These are phyloP conservation scores for Lordiphosa stackelbergi DNA, from an alignment of 1,140 invertebrate species.

Conservation along the genomic window DNA sequence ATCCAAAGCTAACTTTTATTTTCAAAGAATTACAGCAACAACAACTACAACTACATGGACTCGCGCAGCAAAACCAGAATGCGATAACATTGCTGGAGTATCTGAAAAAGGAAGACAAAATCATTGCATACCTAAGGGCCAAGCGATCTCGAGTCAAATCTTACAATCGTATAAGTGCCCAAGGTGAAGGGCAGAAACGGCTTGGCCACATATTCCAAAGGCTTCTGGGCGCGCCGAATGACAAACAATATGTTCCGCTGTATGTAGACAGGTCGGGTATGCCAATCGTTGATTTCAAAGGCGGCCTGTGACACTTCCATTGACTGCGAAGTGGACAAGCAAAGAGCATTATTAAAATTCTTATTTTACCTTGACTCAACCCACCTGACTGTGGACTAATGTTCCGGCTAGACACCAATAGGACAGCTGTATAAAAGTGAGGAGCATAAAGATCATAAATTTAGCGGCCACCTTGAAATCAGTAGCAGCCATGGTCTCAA, in stretches of 20 bases:
- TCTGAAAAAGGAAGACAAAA: conserved; percentile 18
- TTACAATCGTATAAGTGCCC: conserved; percentile 57
- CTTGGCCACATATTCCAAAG: conserved; percentile 42
- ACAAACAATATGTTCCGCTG: conserved; percentile 55
- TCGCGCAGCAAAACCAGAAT: conserved; percentile 43
- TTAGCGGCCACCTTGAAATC: conserved; percentile 54
- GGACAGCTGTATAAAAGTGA: conserved; percentile 53
- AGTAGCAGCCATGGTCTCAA: conserved; percentile 51
- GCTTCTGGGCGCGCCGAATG: conserved; percentile 51
- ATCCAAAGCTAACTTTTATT: conserved; percentile 39
- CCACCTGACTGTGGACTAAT: conserved; percentile 45
- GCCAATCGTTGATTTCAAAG: conserved; percentile 52
- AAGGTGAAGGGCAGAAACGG: conserved; percentile 55
- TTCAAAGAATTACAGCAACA: conserved; percentile 7
- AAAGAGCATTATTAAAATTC: not conserved
- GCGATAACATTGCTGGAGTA: conserved; percentile 53
- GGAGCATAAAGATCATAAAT: conserved; percentile 48
- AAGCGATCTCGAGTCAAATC: not conserved
- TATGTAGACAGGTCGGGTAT: conserved; percentile 35
- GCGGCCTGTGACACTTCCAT: conserved; percentile 54
- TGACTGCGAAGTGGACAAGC: conserved; percentile 26
- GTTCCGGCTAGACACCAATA: conserved; percentile 56
- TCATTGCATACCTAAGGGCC: not conserved
- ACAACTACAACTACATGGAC: conserved; percentile 28
- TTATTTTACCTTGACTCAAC: not conserved